Conservation (phyloP, 2,888 invertebrate genomes). For the Rhynchonema sp. region DNA sequence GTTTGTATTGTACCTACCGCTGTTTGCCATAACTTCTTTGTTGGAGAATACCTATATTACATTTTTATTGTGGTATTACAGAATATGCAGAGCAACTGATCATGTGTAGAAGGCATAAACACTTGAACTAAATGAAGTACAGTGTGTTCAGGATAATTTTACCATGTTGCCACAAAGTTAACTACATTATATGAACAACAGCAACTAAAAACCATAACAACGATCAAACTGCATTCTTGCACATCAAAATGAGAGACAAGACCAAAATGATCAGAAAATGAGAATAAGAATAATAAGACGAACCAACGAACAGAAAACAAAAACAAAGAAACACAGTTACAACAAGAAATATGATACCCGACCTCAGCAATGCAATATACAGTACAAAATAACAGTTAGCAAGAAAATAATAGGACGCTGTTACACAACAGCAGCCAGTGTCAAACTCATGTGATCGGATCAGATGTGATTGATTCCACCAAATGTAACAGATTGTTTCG, state of each 20-base stretch:
- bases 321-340: background rate
- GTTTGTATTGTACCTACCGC: no score
- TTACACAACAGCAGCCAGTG: no score
- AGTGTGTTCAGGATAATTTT: background rate
- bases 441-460: no score
- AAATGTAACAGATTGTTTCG: no score
- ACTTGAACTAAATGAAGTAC: background rate
- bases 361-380: no score
- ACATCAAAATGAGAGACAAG: background rate
- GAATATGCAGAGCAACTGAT: no score
- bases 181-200: background rate
- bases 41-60: background rate
- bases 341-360: background rate
- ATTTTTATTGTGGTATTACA: background rate
- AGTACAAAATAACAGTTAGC: background rate
- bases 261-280: no score
- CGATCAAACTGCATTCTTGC: background rate
- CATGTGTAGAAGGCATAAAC: no score
- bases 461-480: no score
- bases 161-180: background rate
- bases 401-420: background rate
- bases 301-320: background rate
- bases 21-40: background rate
- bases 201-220: background rate
- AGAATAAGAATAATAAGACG: background rate